A percentile compares a stretch with the other conserved stretches of the same genome.
Evolutionary conservation across 2,113 vertebrate species (phyloP).

Genomic region (Aleadryas rufinucha): DNA sequence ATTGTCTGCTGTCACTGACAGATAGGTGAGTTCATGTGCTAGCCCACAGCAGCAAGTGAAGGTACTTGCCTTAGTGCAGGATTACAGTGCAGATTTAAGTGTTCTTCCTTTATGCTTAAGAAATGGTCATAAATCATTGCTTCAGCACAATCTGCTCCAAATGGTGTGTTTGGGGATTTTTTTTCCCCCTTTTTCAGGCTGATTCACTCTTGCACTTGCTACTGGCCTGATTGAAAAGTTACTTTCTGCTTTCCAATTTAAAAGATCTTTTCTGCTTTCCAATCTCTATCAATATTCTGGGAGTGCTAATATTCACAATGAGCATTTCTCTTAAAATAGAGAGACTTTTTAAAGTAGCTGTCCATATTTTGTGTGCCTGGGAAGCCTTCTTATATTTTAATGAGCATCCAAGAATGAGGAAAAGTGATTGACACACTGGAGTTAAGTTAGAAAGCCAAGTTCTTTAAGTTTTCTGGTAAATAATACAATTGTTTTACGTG

Average conservation of each 20-base stretch:
- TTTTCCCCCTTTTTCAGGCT: background rate
- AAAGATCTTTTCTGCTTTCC: background rate
- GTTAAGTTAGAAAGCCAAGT: background rate
- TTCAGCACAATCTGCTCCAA: background rate
- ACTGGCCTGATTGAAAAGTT: background rate
- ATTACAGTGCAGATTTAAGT: background rate
- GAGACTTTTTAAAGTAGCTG: background rate
- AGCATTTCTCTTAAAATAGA: background rate
- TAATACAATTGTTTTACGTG: background rate
- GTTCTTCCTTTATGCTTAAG: background rate
- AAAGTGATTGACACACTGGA: background rate
- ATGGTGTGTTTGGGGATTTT: background rate
- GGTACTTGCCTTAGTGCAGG: background rate
- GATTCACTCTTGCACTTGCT: background rate
- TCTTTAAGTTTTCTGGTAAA: background rate
- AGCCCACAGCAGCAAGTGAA: background rate
- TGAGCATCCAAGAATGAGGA: background rate
- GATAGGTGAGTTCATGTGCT: background rate
- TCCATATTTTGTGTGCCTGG: background rate
- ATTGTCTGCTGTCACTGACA: slow-evolving; percentile 53
- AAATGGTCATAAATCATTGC: background rate
- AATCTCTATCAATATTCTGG: background rate
- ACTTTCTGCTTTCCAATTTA: background rate
- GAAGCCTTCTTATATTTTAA: background rate
- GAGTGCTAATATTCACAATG: background rate